These are phyloP conservation scores for Vireo altiloquus DNA, from an alignment of 2,113 vertebrate species.

Conservation along the genomic window DNA sequence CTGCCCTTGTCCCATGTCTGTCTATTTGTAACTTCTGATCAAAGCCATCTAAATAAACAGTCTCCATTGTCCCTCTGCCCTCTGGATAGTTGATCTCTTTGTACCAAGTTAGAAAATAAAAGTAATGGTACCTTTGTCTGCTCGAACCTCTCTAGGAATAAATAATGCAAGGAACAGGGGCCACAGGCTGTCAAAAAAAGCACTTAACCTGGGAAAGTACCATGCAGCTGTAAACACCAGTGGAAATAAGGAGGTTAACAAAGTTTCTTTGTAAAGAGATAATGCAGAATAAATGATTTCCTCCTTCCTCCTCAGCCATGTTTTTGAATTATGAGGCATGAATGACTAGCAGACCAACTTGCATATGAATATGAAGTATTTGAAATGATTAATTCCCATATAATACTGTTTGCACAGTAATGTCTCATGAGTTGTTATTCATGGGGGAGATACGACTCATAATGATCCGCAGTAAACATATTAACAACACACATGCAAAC, in stretches of 20 bases:
- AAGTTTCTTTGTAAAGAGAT: background rate
- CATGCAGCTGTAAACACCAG: background rate
- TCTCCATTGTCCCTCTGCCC: background rate
- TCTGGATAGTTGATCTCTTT: background rate
- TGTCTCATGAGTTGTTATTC: background rate
- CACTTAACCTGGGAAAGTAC: background rate
- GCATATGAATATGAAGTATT: slow-evolving; percentile 54
- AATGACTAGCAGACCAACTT: background rate
- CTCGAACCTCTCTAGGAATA: background rate
- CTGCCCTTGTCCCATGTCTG: background rate
- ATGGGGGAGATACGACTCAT: background rate
- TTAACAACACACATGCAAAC: background rate
- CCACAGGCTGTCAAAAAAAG: background rate
- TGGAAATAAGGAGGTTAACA: background rate
- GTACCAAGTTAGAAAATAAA: background rate
- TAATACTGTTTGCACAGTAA: slow-evolving; percentile 13
- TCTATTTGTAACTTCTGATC: background rate
- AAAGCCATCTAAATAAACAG: background rate
- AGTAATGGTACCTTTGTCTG: background rate
- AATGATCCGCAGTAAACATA: background rate
- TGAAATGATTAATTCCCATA: slow-evolving; percentile 6
- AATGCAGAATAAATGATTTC: background rate
- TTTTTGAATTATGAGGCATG: background rate
- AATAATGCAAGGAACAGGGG: background rate
- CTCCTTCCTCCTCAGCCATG: background rate